These are phyloP conservation scores for Podarcis lilfordi DNA, from an alignment of 2,797 vertebrate species.

Conservation along the genomic window DNA sequence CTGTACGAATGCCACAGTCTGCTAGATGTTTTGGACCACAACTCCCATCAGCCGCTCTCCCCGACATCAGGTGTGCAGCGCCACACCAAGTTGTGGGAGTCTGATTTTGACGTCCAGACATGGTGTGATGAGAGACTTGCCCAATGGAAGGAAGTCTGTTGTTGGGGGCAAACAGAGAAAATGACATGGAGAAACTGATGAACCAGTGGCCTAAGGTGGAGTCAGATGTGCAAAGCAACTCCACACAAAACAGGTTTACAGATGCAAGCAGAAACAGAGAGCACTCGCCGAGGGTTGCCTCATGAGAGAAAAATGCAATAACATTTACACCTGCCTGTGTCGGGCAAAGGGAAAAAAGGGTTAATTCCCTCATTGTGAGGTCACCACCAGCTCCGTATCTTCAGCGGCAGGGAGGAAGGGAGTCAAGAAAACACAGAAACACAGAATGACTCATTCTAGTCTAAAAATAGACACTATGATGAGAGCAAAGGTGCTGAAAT, in stretches of 20 bases:
- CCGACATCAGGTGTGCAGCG: not conserved
- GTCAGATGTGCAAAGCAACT: conserved; percentile 9
- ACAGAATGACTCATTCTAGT: conserved; percentile 14
- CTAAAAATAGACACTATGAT: not conserved
- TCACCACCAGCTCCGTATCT: not conserved
- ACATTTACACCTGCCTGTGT: not conserved
- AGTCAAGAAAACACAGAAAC: not conserved
- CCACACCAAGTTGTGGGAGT: not conserved
- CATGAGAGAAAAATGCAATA: not conserved
- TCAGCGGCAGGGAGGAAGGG: not conserved
- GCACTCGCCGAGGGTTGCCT: not conserved
- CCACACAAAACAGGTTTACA: not conserved
- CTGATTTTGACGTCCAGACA: not conserved
- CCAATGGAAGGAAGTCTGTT: not conserved
- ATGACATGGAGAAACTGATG: conserved; percentile 26
- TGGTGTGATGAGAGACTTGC: too few species aligned
- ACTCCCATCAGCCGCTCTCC: not conserved
- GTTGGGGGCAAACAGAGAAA: not conserved
- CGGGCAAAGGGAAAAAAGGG: not conserved
- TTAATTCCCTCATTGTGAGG: not conserved
- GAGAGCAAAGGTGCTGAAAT: not conserved
- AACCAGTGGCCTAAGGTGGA: not conserved
- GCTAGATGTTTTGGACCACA: not conserved
- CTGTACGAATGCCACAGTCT: too few species aligned
- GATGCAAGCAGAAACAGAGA: not conserved